phyloP scores from a whole-genome alignment of 2,113 vertebrate genomes.

The Heloderma charlesbogerti region DNA sequence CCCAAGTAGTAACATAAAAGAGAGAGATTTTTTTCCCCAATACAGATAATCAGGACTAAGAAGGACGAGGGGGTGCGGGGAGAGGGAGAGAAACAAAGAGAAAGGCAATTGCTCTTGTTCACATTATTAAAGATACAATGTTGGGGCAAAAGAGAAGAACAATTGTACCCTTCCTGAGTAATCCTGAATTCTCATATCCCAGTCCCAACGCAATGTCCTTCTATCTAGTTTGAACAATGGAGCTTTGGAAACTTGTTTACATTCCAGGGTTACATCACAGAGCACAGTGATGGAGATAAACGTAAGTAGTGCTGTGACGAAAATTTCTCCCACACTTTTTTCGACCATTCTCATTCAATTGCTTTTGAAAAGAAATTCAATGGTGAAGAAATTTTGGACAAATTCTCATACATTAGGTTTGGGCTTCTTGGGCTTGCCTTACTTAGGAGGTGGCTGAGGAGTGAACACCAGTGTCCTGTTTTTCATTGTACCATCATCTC shows the following conservation, averaged over 20 bases:
- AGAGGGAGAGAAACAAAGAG: background rate
- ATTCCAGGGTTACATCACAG: background rate
- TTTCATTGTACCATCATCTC: too few species aligned
- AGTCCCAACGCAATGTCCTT: background rate
- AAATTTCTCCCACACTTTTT: too few species aligned
- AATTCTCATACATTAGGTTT: too few species aligned
- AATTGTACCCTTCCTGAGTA: background rate
- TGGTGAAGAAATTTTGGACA: too few species aligned
- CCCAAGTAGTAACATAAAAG: conserved; percentile 7
- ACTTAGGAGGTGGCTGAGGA: too few species aligned
- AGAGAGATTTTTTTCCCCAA: background rate
- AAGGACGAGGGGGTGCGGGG: background rate
- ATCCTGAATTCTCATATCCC: background rate
- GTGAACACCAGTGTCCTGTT: too few species aligned
- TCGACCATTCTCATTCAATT: too few species aligned
- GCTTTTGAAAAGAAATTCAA: too few species aligned
- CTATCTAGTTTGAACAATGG: background rate
- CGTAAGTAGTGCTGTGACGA: too few species aligned
- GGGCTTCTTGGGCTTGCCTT: too few species aligned
- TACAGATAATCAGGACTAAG: background rate
- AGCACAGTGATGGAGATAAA: background rate
- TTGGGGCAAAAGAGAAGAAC: background rate
- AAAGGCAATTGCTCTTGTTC: background rate
- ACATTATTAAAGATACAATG: background rate
- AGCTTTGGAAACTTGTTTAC: background rate